Conservation (phyloP, 35 echinoderm and acorn worm genomes). For the Stichopus chloronotus region DNA sequence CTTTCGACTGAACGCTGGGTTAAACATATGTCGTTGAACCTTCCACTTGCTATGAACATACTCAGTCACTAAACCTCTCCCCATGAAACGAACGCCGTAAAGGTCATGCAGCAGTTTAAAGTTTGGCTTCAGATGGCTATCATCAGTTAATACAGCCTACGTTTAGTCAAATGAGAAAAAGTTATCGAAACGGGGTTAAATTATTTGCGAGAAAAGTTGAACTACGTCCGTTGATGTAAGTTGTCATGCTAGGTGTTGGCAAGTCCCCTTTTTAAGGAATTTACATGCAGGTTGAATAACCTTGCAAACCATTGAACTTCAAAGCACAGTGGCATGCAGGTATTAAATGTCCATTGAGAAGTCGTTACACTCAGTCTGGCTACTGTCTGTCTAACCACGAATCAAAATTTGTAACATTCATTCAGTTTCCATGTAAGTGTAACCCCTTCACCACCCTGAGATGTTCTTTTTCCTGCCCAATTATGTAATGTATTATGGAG, state of each 20-base stretch:
- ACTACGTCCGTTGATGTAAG: background rate
- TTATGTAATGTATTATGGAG: no score
- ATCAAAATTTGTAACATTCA: no score
- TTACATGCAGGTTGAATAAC: background rate
- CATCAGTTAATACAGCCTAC: conserved; percentile 17
- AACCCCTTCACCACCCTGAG: no score
- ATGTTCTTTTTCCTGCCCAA: no score
- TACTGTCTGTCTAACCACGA: no score
- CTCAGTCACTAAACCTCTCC: conserved; percentile 36
- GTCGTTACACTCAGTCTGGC: no score
- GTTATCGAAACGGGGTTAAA: background rate
- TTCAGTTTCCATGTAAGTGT: no score
- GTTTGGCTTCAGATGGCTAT: conserved; percentile 21
- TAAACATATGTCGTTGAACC: conserved; percentile 25
- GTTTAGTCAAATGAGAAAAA: background rate
- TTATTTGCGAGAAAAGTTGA: background rate
- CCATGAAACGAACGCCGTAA: conserved; percentile 56
- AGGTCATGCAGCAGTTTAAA: background rate
- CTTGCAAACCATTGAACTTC: background rate
- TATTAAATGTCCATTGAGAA: no score
- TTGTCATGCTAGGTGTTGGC: background rate
- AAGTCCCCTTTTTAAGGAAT: background rate
- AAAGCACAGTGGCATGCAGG: no score
- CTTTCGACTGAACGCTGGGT: conserved; percentile 42
- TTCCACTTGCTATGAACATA: conserved; percentile 46